Base-by-base conservation (phyloP, 2,888 invertebrate species). In the Beris chalybata region DNA sequence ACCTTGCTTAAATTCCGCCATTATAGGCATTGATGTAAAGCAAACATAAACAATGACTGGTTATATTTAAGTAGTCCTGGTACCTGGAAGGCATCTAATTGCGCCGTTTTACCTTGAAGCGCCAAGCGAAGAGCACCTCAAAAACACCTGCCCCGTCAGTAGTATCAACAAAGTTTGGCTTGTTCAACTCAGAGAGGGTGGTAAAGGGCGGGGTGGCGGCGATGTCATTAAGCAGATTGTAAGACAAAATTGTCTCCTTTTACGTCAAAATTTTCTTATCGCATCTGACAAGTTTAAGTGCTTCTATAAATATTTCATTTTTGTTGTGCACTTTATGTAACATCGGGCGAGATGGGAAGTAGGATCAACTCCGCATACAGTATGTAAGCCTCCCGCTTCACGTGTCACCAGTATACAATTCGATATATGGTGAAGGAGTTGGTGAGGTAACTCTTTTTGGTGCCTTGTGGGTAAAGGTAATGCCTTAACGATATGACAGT, bases 251-350 rank as follows among this genome's bases (percentile, higher is more conserved):
- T 55, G 55, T 55, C 55, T 55, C 55, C 6, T 55, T 32, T 38
- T 38, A 32, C 32, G 11, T 32, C 38, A n/a, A 13, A 55, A 55
- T 55, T 55, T 38, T 22, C 55, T 55, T 55, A 55, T 55, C 55
- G 15, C 38, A 55, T 55, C 55, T 55, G 55, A 55, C 55, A 55
- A 13, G 55, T 38, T 55, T 6, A 55, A 55, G 55, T 55, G 55
- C 55, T 55, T 55, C 38, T 55, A 55, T 55, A 55, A 55, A 55
- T 55, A 55, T 55, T 55, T 55, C 38, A 55, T 22, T 55, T 55
- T 13, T n/a, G 38, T n/a, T 55, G 55, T 22, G 22, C 22, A 22
- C 22, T 22, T 22, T 22, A 22, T 22, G 22, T 22, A 22, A 22
- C 22, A 22, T 22, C 22, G 22, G 22, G 22, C 22, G 22, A 22